A percentile compares a stretch with the other conserved stretches of the same genome.
Conservation (phyloP, 2,888 invertebrate genomes). For the Yponomeuta plumbellus region DNA sequence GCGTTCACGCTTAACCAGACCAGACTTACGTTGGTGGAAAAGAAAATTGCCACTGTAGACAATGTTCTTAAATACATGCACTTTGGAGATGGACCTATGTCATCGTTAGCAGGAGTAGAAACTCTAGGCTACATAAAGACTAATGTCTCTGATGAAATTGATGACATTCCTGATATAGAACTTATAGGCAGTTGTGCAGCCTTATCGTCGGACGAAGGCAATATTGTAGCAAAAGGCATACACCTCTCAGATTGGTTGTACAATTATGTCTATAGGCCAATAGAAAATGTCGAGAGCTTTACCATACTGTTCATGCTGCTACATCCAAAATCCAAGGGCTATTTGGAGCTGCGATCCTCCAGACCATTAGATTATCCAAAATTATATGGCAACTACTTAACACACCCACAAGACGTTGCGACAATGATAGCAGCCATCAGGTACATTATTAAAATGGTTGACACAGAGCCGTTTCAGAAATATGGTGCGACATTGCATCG, state of each 20-base stretch:
- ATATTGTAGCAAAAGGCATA: slow-evolving; percentile 53
- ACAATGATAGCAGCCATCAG: slow-evolving; percentile 77
- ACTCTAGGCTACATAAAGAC: slow-evolving; percentile 77
- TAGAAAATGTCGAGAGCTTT: slow-evolving; percentile 63
- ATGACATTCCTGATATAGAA: slow-evolving; percentile 80
- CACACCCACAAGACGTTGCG: slow-evolving; percentile 76
- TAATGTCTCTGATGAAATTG: slow-evolving; percentile 67
- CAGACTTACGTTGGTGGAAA: slow-evolving; percentile 44
- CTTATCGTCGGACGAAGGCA: slow-evolving; percentile 74
- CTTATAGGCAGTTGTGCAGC: slow-evolving; percentile 76
- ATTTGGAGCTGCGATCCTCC: slow-evolving; percentile 76
- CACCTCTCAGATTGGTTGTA: slow-evolving; percentile 60
- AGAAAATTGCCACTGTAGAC: slow-evolving; percentile 42
- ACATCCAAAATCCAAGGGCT: slow-evolving; percentile 80
- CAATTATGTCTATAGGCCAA: slow-evolving; percentile 51
- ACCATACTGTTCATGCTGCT: slow-evolving; percentile 74
- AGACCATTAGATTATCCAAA: slow-evolving; percentile 81
- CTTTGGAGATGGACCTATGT: slow-evolving; percentile 71
- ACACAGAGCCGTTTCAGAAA: slow-evolving; percentile 75
- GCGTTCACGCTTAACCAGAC: slow-evolving; percentile 71
- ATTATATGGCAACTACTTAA: slow-evolving; percentile 84
- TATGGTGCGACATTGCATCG: slow-evolving; percentile 76
- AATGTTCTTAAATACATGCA: slow-evolving; percentile 51
- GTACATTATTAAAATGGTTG: slow-evolving; percentile 72
- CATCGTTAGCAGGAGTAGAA: slow-evolving; percentile 75